phyloP scores from a whole-genome alignment of 2,888 invertebrate species.

The Oeneis ivallda region DNA sequence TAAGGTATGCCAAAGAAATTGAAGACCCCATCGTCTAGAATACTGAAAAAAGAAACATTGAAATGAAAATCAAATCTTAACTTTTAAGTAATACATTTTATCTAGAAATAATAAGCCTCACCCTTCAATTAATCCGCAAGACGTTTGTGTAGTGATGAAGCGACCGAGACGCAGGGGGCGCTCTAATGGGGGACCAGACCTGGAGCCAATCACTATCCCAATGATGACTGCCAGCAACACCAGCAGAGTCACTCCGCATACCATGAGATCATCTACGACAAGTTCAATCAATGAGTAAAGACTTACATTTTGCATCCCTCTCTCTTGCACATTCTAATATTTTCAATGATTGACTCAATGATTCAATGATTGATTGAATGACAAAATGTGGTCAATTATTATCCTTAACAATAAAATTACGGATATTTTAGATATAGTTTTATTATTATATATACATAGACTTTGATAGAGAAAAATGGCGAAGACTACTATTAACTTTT shows the following conservation, averaged over 20 bases:
- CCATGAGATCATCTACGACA: conserved; percentile 77
- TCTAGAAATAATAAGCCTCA: conserved; percentile 48
- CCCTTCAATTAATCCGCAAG: conserved; percentile 92
- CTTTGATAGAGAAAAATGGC: too few relatives aligned
- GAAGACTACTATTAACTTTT: too few relatives aligned
- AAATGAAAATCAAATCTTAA: too few relatives aligned
- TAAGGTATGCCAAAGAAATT: conserved; percentile 92
- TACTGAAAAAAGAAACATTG: conserved; percentile 56
- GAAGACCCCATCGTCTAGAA: conserved; percentile 88
- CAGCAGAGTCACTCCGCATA: conserved; percentile 81
- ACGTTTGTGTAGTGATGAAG: conserved; percentile 86
- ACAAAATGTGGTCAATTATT: too few relatives aligned
- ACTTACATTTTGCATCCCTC: too few relatives aligned
- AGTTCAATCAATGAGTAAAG: too few relatives aligned
- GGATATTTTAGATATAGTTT: too few relatives aligned
- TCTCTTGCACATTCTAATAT: too few relatives aligned
- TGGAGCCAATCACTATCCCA: conserved; percentile 82
- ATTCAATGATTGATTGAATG: too few relatives aligned
- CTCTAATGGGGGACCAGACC: conserved; percentile 73
- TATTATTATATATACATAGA: too few relatives aligned
- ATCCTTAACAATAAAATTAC: too few relatives aligned
- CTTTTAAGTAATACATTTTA: neutral
- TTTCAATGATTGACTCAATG: too few relatives aligned
- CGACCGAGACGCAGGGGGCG: conserved; percentile 87
- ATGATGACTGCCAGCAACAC: conserved; percentile 84